These are phyloP conservation scores for Daphoenositta chrysoptera DNA, from an alignment of 2,113 vertebrate genomes.

Conservation along the genomic window DNA sequence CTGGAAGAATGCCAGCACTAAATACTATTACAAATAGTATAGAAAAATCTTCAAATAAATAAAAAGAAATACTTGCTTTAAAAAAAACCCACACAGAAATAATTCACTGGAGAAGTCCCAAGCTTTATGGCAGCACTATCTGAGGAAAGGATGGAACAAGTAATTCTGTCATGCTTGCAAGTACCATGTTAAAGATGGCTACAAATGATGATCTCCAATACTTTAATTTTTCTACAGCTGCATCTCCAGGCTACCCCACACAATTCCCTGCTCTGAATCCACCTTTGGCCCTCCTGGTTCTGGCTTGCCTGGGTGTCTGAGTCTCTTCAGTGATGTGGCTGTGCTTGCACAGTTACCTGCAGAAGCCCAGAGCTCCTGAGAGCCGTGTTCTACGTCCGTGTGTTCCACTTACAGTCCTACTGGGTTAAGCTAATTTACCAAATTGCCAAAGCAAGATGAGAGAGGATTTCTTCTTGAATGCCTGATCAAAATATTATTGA, in stretches of 20 bases:
- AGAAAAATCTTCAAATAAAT: slow-evolving; percentile 60
- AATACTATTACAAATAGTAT: background rate
- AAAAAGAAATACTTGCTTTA: slow-evolving; percentile 52
- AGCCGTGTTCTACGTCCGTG: background rate
- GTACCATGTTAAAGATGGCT: background rate
- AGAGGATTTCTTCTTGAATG: background rate
- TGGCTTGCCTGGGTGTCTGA: background rate
- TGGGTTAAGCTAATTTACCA: background rate
- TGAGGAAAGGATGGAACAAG: background rate
- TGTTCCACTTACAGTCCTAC: background rate
- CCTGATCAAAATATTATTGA: background rate
- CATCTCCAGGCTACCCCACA: background rate
- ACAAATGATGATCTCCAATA: background rate
- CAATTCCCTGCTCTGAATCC: background rate
- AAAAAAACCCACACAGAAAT: background rate
- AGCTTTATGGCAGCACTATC: background rate
- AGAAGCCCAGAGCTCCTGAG: background rate
- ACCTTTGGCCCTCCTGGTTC: background rate
- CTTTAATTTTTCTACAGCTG: background rate
- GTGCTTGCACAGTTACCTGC: background rate
- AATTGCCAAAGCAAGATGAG: background rate
- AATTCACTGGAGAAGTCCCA: background rate
- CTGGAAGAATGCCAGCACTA: background rate
- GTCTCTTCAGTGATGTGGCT: background rate
- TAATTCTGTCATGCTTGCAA: background rate